These are phyloP conservation scores for Agrilus planipennis DNA, from an alignment of 1,140 invertebrate genomes.

Conservation along the genomic window DNA sequence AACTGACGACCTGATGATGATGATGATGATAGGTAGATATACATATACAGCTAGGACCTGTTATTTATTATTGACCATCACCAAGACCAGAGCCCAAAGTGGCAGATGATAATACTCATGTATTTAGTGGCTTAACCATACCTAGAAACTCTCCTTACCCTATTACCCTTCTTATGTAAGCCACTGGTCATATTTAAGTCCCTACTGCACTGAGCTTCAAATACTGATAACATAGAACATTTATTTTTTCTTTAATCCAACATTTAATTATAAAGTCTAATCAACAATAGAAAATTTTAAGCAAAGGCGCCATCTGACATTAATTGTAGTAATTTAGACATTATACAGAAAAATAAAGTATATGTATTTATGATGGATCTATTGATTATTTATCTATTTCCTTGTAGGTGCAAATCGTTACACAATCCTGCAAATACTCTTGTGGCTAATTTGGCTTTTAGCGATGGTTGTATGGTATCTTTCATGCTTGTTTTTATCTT, in stretches of 20 bases:
- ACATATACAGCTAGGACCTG: no score
- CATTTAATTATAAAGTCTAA: not conserved
- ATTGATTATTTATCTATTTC: slow-evolving; percentile 2
- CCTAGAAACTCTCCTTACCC: no score
- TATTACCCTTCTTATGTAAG: no score
- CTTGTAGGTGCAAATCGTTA: slow-evolving; percentile 52
- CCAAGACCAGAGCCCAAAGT: no score
- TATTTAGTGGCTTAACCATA: no score
- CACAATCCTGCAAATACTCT: slow-evolving; percentile 65
- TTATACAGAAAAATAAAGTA: no score
- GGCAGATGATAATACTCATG: no score
- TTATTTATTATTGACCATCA: no score
- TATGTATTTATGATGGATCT: slow-evolving; percentile 2
- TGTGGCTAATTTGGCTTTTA: slow-evolving; percentile 63
- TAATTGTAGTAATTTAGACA: slow-evolving; percentile 2
- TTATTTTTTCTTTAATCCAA: not conserved
- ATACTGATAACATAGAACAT: not conserved
- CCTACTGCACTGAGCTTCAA: not conserved
- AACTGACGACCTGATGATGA: no score
- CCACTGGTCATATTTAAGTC: no score
- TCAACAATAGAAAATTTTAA: not conserved
- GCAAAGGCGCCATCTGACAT: not conserved
- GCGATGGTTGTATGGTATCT: slow-evolving; percentile 57
- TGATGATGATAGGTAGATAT: no score
- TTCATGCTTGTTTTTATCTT: slow-evolving; percentile 61